phyloP scores from a whole-genome alignment of 2,797 vertebrate genomes.

The Rachycentron canadum region DNA sequence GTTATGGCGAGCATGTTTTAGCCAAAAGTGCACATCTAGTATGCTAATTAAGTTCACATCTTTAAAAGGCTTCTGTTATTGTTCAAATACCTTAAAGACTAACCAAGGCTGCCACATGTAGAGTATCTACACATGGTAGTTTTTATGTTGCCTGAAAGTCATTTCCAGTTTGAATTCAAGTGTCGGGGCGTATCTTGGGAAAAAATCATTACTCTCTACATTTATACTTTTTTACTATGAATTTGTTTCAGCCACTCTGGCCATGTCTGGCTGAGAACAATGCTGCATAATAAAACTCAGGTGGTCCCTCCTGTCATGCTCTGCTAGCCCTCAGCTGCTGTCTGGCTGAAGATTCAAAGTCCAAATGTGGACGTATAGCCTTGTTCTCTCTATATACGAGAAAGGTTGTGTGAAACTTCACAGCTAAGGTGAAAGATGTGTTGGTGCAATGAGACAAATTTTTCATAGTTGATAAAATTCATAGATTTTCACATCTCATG shows the following conservation, averaged over 20 bases:
- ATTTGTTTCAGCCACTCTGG: background rate
- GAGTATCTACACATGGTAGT: background rate
- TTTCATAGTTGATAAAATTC: background rate
- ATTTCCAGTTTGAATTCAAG: constrained; percentile 2
- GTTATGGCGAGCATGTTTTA: constrained; percentile 25
- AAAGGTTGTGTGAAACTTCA: constrained; percentile 31
- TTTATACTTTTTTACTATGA: background rate
- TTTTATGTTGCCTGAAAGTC: background rate
- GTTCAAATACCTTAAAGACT: constrained; percentile 10
- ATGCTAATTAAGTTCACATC: constrained; percentile 14
- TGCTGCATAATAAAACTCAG: constrained; percentile 41
- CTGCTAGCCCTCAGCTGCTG: constrained; percentile 27
- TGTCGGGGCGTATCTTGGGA: constrained; percentile 10
- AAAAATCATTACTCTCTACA: background rate
- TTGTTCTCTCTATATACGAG: constrained; percentile 14
- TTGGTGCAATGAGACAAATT: constrained; percentile 9
- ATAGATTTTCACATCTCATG: constrained; percentile 4
- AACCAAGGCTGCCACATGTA: background rate
- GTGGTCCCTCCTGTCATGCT: constrained; percentile 36
- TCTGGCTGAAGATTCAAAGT: constrained; percentile 36
- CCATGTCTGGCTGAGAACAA: background rate
- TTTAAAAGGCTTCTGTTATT: background rate
- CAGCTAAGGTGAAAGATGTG: constrained; percentile 11
- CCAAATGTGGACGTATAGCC: constrained; percentile 31
- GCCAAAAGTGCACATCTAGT: constrained; percentile 9